Percentiles rank a stretch among this genome's conserved stretches.
Evolutionary conservation across 2,797 vertebrate genomes (phyloP).

Genomic region (Typhlichthys eigenmanni): DNA sequence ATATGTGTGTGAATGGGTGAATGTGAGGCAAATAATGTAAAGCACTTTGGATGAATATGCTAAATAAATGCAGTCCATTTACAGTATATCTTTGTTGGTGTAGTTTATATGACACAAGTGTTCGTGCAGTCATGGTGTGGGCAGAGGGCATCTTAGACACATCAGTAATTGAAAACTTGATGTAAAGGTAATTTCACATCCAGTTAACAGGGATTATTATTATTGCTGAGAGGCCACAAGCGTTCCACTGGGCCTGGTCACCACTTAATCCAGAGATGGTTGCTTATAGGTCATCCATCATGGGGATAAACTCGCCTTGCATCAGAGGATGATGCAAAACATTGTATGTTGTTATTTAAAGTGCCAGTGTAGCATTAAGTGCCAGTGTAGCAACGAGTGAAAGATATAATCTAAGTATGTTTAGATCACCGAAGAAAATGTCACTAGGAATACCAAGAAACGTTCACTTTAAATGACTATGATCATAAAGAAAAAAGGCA

Average conservation of each 20-base stretch:
- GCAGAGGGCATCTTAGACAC: conserved; percentile 35
- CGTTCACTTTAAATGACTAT: conserved; percentile 52
- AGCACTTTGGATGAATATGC: too few relatives aligned
- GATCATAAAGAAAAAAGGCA: conserved; percentile 8
- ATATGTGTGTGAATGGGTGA: too few relatives aligned
- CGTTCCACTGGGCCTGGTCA: conserved; percentile 45
- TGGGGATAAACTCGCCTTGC: conserved; percentile 22
- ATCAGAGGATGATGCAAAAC: conserved; percentile 16
- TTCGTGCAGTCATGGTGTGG: conserved; percentile 3
- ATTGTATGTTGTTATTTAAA: conserved; percentile 36
- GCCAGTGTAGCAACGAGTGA: conserved; percentile 11
- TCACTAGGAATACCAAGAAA: conserved; percentile 37
- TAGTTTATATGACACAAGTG: conserved; percentile 7
- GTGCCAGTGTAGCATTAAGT: not conserved
- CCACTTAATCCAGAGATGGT: conserved; percentile 55
- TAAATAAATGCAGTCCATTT: too few relatives aligned
- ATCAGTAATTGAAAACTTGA: conserved; percentile 20
- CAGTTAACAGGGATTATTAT: conserved; percentile 75
- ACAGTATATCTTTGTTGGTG: not conserved
- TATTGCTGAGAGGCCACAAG: conserved; percentile 62
- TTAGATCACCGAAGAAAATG: conserved; percentile 31
- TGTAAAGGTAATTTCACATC: conserved; percentile 69
- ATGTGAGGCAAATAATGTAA: too few relatives aligned
- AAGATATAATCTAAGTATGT: not conserved
- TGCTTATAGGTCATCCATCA: conserved; percentile 52